phyloP scores from a whole-genome alignment of 2,113 vertebrate species.

The Notechis scutatus region DNA sequence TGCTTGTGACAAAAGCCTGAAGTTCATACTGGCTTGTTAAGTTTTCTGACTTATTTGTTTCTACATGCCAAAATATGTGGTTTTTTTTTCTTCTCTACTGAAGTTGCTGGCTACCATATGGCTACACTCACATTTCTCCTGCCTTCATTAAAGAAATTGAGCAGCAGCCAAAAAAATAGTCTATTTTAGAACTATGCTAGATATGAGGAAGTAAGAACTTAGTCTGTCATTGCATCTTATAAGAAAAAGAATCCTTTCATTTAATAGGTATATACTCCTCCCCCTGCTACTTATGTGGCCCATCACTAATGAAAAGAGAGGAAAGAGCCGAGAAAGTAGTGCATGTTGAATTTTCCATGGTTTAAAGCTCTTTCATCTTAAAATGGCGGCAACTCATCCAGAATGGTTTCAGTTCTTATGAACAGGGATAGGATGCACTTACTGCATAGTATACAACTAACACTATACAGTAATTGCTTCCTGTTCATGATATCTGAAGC shows the following conservation, averaged over 20 bases:
- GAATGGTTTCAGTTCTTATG: background rate
- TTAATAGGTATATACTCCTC: background rate
- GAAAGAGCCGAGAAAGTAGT: background rate
- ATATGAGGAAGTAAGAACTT: slow-evolving; percentile 8
- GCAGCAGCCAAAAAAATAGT: slow-evolving; percentile 9
- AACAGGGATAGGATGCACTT: background rate
- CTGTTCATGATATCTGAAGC: background rate
- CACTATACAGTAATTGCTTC: background rate
- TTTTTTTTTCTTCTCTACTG: background rate
- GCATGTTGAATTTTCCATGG: background rate
- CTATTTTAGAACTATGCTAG: slow-evolving; percentile 19
- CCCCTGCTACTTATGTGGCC: background rate
- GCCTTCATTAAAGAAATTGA: background rate
- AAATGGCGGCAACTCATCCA: background rate
- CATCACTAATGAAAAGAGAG: background rate
- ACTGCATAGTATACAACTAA: background rate
- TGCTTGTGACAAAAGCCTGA: slow-evolving; percentile 1
- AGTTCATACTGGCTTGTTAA: slow-evolving; percentile 12
- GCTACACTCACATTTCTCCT: slow-evolving; percentile 16
- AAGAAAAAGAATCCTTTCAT: background rate
- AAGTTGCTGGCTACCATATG: slow-evolving; percentile 8
- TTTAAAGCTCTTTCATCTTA: background rate
- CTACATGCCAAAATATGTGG: slow-evolving; percentile 23
- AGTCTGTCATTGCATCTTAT: background rate
- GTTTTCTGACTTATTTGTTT: slow-evolving; percentile 3